A percentile compares a stretch with the other conserved stretches of the same genome.
These are phyloP conservation scores for Macrosiphum euphorbiae DNA, from an alignment of 2,888 invertebrate species.

Conservation along the genomic window DNA sequence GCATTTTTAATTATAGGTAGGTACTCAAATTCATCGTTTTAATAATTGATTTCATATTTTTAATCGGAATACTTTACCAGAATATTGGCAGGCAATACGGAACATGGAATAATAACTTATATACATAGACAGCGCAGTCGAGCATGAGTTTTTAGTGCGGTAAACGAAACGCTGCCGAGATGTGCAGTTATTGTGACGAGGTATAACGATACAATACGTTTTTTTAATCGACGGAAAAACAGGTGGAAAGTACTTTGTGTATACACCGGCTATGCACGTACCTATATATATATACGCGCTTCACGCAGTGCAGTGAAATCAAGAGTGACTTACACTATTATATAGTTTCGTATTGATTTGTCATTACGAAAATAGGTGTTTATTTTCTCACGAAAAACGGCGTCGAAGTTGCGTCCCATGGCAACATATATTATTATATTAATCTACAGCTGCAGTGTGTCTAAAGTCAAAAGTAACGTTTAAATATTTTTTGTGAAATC, in stretches of 20 bases:
- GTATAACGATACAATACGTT: not conserved
- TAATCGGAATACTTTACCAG: not conserved
- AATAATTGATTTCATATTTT: not conserved
- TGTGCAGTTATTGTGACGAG: slow-evolving; percentile 9
- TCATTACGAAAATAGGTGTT: slow-evolving; percentile 45
- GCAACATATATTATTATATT: slow-evolving; percentile 32
- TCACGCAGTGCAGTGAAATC: not conserved
- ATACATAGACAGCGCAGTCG: not conserved
- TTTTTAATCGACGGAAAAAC: not conserved
- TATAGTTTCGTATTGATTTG: slow-evolving; percentile 51
- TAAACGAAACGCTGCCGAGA: not conserved
- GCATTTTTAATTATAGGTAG: not conserved
- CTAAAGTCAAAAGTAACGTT: not conserved
- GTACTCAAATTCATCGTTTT: not conserved
- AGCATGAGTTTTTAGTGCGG: not conserved
- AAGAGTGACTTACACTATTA: not conserved
- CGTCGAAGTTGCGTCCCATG: slow-evolving; percentile 27
- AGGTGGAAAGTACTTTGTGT: slow-evolving; percentile 1
- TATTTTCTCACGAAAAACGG: slow-evolving; percentile 27
- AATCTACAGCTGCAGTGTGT: not conserved
- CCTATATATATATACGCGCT: not conserved
- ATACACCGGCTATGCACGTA: not conserved
- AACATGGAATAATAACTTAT: not conserved
- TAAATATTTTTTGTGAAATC: not conserved
- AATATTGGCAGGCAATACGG: not conserved